These are phyloP conservation scores for Scaptodrosophila lebanonensis DNA, from an alignment of 1,140 invertebrate genomes.

Conservation along the genomic window DNA sequence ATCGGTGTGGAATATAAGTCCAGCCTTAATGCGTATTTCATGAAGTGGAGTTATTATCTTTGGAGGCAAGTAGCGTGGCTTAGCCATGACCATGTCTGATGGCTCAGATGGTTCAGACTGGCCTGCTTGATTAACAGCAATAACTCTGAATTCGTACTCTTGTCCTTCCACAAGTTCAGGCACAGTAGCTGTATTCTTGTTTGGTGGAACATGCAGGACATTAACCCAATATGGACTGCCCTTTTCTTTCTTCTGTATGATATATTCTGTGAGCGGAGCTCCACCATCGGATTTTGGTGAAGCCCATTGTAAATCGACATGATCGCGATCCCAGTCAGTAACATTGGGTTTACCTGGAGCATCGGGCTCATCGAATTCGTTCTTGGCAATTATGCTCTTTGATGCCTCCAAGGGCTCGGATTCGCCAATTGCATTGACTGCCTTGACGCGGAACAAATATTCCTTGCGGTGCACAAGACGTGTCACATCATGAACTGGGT, in stretches of 20 bases:
- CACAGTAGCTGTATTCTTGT: constrained; percentile 87
- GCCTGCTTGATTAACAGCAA: constrained; percentile 96
- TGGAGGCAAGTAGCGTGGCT: constrained; percentile 91
- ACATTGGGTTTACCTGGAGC: constrained; percentile 92
- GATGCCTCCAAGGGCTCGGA: constrained; percentile 92
- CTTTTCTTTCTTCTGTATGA: constrained; percentile 97
- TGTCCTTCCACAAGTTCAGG: constrained; percentile 94
- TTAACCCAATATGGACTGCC: constrained; percentile 95
- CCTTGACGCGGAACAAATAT: constrained; percentile 93
- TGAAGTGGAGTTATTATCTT: constrained; percentile 94
- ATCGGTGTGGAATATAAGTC: constrained; percentile 94
- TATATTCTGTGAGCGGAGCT: constrained; percentile 94
- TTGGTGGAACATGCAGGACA: constrained; percentile 89
- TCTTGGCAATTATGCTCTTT: constrained; percentile 93
- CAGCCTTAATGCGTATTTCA: constrained; percentile 93
- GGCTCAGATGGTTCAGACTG: constrained; percentile 96
- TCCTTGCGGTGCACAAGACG: constrained; percentile 95
- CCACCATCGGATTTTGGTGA: constrained; percentile 92
- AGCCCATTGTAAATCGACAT: constrained; percentile 93
- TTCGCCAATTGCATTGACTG: constrained; percentile 96
- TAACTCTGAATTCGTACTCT: constrained; percentile 97
- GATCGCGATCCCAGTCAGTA: constrained; percentile 95
- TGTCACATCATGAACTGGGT: constrained; percentile 89
- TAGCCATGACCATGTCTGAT: constrained; percentile 91
- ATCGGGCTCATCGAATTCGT: constrained; percentile 95